A percentile compares a stretch with the other conserved stretches of the same genome.
phyloP scores from a whole-genome alignment of 2,797 vertebrate species.

The Anas acuta region DNA sequence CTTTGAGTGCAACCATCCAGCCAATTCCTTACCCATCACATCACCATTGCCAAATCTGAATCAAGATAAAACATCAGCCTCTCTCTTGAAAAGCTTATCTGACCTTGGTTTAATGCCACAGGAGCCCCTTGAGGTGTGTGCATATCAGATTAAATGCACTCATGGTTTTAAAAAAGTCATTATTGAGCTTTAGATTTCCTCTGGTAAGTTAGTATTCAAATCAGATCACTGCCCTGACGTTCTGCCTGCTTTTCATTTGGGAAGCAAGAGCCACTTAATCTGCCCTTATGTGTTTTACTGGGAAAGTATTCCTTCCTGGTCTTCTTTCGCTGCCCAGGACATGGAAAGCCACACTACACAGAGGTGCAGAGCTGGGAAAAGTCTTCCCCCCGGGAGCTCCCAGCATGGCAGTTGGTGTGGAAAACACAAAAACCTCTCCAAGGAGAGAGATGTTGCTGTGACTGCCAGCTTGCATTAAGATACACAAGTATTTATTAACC shows the following conservation, averaged over 20 bases:
- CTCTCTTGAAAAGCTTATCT: neutral
- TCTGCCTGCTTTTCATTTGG: neutral
- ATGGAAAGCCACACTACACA: neutral
- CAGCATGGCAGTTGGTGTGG: neutral
- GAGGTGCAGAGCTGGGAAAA: neutral
- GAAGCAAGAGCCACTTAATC: neutral
- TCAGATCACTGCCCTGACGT: neutral
- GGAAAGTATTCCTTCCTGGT: neutral
- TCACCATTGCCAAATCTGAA: neutral
- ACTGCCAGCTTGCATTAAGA: neutral
- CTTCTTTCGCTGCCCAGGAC: neutral
- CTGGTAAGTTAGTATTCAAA: neutral
- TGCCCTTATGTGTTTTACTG: neutral
- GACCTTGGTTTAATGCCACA: neutral
- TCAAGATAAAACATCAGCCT: rapidly evolving
- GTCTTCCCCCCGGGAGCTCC: neutral
- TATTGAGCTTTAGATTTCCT: neutral
- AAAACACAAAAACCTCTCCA: neutral
- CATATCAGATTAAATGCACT: neutral
- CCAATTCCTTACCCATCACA: too few species aligned
- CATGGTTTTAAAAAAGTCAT: neutral
- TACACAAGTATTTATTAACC: neutral
- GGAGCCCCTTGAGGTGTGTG: neutral
- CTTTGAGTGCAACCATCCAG: too few species aligned
- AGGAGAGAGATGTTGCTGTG: neutral